These are phyloP conservation scores for Echiichthys vipera DNA, from an alignment of 2,797 vertebrate species.

Conservation along the genomic window DNA sequence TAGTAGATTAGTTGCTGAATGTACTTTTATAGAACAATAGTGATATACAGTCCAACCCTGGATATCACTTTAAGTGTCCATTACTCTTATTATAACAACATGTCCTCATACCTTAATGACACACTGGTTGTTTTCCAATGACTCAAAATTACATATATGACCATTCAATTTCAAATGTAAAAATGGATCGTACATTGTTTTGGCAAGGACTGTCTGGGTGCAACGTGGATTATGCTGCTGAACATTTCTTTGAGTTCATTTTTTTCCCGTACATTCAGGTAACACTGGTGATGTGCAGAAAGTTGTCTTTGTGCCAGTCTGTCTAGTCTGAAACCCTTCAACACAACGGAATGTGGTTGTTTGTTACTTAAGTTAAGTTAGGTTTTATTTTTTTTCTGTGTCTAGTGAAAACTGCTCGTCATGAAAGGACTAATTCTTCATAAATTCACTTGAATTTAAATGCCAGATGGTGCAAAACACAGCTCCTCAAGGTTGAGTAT, in stretches of 20 bases:
- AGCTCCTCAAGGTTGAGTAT: constrained; percentile 1
- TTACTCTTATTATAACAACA: neutral
- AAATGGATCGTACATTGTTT: too few relatives aligned
- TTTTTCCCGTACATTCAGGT: constrained; percentile 2
- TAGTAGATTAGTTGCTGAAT: neutral
- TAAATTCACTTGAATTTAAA: constrained; percentile 37
- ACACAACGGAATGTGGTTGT: neutral
- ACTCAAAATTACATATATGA: too few relatives aligned
- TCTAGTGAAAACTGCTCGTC: constrained; percentile 17
- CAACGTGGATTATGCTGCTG: neutral
- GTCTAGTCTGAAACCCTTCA: constrained; percentile 24
- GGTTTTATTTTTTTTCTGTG: neutral
- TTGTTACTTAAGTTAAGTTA: neutral
- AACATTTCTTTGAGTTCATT: neutral
- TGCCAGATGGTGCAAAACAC: constrained; percentile 12
- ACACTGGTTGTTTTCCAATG: too few relatives aligned
- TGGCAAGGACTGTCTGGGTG: too few relatives aligned
- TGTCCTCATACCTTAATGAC: too few relatives aligned
- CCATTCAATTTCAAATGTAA: too few relatives aligned
- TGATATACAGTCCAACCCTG: too few relatives aligned
- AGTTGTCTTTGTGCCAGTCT: neutral
- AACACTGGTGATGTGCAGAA: neutral
- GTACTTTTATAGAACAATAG: neutral
- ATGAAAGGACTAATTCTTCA: constrained; percentile 18
- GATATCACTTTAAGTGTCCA: neutral